Percentiles rank a stretch among this genome's conserved stretches.
phyloP scores from a whole-genome alignment of 2,888 invertebrate species.

The Drosophila mimetica region DNA sequence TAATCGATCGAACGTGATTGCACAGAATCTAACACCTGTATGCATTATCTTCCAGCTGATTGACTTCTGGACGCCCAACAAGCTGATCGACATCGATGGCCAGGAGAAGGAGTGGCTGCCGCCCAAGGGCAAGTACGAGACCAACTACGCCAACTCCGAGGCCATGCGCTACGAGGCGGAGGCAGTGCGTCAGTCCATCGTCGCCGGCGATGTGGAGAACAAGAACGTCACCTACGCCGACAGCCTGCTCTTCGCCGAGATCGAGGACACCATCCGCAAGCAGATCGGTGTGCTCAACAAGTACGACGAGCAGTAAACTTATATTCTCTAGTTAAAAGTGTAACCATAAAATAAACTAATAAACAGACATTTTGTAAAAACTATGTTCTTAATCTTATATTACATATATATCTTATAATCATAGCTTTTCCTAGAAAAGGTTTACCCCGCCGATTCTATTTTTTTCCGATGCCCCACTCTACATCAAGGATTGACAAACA shows the following conservation, averaged over 20 bases:
- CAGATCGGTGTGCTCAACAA: constrained; percentile 85
- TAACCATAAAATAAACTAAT: constrained; percentile 18
- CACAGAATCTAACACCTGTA: background rate
- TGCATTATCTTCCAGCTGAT: constrained; percentile 79
- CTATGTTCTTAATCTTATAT: background rate
- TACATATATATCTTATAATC: background rate
- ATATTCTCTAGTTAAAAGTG: background rate
- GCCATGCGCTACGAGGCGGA: constrained; percentile 92
- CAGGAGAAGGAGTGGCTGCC: constrained; percentile 88
- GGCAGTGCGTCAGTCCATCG: constrained; percentile 90
- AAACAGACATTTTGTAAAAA: constrained; percentile 5
- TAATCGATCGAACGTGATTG: constrained; percentile 1
- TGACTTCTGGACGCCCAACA: constrained; percentile 90
- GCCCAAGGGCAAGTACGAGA: constrained; percentile 86
- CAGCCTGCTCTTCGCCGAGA: constrained; percentile 88
- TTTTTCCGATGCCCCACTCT: background rate
- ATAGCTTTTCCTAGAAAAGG: background rate
- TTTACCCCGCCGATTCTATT: background rate
- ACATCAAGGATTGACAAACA: constrained; percentile 21
- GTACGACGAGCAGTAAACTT: constrained; percentile 57
- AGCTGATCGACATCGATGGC: constrained; percentile 88
- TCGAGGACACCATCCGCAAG: constrained; percentile 89
- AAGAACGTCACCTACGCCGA: constrained; percentile 88
- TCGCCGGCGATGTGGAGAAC: constrained; percentile 87
- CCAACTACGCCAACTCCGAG: constrained; percentile 89